A percentile compares a stretch with the other conserved stretches of the same genome.
These are phyloP conservation scores for Hyposoter dolosus DNA, from an alignment of 2,888 invertebrate species.

Conservation along the genomic window DNA sequence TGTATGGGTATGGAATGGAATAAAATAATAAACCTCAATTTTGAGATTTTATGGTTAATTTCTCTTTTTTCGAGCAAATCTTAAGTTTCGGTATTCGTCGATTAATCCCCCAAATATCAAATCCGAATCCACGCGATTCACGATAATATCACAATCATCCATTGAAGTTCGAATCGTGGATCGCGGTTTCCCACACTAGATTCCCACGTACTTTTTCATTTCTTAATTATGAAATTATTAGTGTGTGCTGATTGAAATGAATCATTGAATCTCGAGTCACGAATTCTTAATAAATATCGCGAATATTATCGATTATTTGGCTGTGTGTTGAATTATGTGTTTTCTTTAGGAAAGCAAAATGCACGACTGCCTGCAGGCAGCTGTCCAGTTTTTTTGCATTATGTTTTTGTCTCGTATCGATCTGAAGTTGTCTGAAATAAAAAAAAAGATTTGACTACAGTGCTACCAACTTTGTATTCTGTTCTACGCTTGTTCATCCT, in stretches of 20 bases:
- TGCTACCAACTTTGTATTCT: neutral
- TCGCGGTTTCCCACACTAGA: neutral
- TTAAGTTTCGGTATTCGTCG: neutral
- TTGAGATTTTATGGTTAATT: neutral
- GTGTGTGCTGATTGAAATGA: neutral
- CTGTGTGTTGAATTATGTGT: neutral
- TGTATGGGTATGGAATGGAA: neutral
- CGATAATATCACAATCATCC: neutral
- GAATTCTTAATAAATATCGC: constrained; percentile 6
- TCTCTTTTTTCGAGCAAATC: neutral
- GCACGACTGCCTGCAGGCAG: constrained; percentile 50
- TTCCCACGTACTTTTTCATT: neutral
- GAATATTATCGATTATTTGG: constrained; percentile 14
- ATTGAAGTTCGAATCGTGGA: neutral
- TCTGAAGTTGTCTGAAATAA: neutral
- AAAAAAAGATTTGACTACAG: neutral
- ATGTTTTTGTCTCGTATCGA: neutral
- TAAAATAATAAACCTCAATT: neutral
- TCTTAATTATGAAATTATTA: neutral
- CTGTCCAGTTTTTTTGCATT: constrained; percentile 29
- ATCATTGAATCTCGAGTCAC: constrained; percentile 16
- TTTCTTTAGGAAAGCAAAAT: constrained; percentile 36
- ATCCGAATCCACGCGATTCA: neutral
- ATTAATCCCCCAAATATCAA: neutral
- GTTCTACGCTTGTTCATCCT: neutral